Evolutionary conservation across 2,888 invertebrate genomes (phyloP), one percentile per base, ranked within the genome.

Genomic region (Eurytoma californica): DNA sequence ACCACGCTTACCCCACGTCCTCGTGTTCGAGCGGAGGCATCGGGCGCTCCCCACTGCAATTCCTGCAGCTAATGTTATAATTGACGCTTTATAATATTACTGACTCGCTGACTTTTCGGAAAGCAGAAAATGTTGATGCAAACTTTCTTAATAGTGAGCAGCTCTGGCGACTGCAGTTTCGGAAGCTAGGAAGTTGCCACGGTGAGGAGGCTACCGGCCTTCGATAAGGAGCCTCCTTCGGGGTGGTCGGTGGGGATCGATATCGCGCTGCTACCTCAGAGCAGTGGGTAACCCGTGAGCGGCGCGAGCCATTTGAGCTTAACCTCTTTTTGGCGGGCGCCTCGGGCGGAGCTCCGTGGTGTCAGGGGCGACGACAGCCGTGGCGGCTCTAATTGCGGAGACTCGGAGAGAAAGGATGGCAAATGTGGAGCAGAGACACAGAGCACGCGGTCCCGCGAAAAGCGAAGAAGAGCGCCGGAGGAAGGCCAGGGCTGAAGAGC

Each of bases 321-420:
- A 78, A 78, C 78, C 78, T 78, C 78, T 57, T 72, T 72, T 67
- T 53, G 7, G 39, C 49, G 49, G 39, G 39, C 9, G 69, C n/a
- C 24, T 2, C 24, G 24, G 24, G 24, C 24, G 24, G 24, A 55
- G 0, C 9, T 53, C 28, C 24, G 24, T 3, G 65, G 7, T 24
- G 24, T 24, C 24, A 24, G 24, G 24, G 24, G 24, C 24, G 24
- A 24, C 24, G 24, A 24, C 24, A 24, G 24, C 24, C 24, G 16
- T 14, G 13, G 30, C 47, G 49, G 13, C n/a, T 67, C 61, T 20
- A 49, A 61, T n/a, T 20, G 53, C 39, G 18, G 24, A 39, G 7
- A 16, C 61, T 24, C 24, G 24, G 16, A 16, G 28, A 57, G 16
- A 18, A 61, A 13, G 39, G 55, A 3, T 16, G 9, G 51, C n/a